Conservation (phyloP, 2,888 invertebrate species). For the Chouioia cunea region DNA sequence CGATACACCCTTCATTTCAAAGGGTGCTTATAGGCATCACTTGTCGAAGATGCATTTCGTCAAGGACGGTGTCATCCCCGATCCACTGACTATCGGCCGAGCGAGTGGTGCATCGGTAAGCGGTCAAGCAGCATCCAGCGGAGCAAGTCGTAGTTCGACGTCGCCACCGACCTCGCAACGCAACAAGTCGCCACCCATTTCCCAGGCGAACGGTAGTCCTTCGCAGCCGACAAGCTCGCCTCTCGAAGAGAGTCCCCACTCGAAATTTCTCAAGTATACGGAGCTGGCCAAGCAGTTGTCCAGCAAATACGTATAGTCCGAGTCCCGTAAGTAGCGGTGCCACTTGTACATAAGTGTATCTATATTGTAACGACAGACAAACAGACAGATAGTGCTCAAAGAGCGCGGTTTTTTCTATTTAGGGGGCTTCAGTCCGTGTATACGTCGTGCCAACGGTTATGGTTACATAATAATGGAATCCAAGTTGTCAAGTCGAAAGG, state of each 20-base stretch:
- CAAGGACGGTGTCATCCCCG: slow-evolving; percentile 89
- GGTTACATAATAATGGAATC: slow-evolving; percentile 40
- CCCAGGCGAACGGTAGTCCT: slow-evolving; percentile 67
- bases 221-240: slow-evolving; percentile 70
- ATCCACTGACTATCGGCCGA: slow-evolving; percentile 72
- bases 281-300: slow-evolving; percentile 98
- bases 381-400: slow-evolving; percentile 31
- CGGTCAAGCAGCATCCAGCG: slow-evolving; percentile 67
- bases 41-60: slow-evolving; percentile 96
- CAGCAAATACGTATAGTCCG: slow-evolving; percentile 91
- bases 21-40: slow-evolving; percentile 96
- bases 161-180: slow-evolving; percentile 72
- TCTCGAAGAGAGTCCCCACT: slow-evolving; percentile 90
- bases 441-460: slow-evolving; percentile 50
- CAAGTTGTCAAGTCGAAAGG: slow-evolving; percentile 25
- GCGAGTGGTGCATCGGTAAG: slow-evolving; percentile 64
- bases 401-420: slow-evolving; percentile 38
- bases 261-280: slow-evolving; percentile 98
- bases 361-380: slow-evolving; percentile 65
- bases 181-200: slow-evolving; percentile 70
- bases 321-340: slow-evolving; percentile 69
- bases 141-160: slow-evolving; percentile 61
- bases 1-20: slow-evolving; percentile 95
- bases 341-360: slow-evolving; percentile 68
- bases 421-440: slow-evolving; percentile 51